phyloP scores from a whole-genome alignment of 2,797 vertebrate genomes.

The Numenius phaeopus region DNA sequence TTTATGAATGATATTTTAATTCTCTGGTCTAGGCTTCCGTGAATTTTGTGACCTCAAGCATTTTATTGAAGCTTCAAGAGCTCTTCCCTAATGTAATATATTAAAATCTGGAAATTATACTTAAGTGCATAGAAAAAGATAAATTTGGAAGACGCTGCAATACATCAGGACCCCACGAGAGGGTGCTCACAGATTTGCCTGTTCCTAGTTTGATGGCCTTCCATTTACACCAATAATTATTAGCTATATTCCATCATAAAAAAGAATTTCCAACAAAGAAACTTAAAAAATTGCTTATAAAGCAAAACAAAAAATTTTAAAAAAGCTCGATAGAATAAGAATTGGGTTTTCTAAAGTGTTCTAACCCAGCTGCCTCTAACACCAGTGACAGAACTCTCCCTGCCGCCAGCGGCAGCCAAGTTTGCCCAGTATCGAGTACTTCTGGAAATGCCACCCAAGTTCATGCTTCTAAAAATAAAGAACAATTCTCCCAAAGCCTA shows the following conservation, averaged over 20 bases:
- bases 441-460: neutral
- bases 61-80: neutral
- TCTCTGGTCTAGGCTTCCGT: neutral
- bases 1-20: neutral
- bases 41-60: neutral
- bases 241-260: accelerated
- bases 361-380: neutral
- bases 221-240: neutral
- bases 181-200: slow-evolving; percentile 29
- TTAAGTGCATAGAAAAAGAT: neutral
- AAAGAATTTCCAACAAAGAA: neutral
- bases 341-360: neutral
- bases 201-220: neutral
- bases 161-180: neutral
- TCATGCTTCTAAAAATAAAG: neutral
- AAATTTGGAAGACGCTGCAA: neutral
- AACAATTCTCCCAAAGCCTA: neutral
- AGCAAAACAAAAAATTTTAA: accelerated
- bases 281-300: accelerated
- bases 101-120: neutral
- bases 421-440: accelerated
- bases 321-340: neutral
- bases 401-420: neutral
- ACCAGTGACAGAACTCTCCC: neutral
- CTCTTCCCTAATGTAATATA: neutral